These are phyloP conservation scores for Actinernus sp. DNA, from an alignment of 92 coral and sea anemone genomes.

Conservation along the genomic window DNA sequence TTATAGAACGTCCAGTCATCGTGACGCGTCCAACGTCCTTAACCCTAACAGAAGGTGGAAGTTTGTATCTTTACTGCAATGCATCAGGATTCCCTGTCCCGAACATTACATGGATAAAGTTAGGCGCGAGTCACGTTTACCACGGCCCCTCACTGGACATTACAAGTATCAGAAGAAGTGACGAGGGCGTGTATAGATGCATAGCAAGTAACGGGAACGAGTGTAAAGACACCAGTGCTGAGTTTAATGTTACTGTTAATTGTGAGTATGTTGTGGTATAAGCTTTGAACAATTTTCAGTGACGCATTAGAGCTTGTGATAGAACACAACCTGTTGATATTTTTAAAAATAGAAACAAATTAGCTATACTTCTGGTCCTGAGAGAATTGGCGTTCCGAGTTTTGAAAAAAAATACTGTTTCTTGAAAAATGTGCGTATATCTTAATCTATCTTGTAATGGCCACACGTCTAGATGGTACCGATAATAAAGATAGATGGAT, in stretches of 20 bases:
- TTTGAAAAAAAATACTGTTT: too few species aligned
- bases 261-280: too few species aligned
- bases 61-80: slow-evolving; percentile 25
- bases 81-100: slow-evolving; percentile 43
- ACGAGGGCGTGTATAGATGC: slow-evolving; percentile 22
- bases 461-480: too few species aligned
- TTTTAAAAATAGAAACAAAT: too few species aligned
- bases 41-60: slow-evolving; percentile 9
- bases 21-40: neutral
- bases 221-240: slow-evolving; percentile 3
- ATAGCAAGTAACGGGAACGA: slow-evolving; percentile 45
- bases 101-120: slow-evolving; percentile 36
- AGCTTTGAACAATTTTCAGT: too few species aligned
- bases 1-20: slow-evolving; percentile 14
- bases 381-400: too few species aligned
- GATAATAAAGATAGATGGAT: too few species aligned
- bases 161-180: neutral
- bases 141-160: neutral
- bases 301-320: too few species aligned
- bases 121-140: slow-evolving; percentile 1
- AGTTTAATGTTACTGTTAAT: neutral
- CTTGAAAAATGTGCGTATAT: too few species aligned
- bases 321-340: too few species aligned
- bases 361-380: too few species aligned
- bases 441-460: too few species aligned